phyloP scores from a whole-genome alignment of 2,113 vertebrate genomes.

The Turdus rufiventris region DNA sequence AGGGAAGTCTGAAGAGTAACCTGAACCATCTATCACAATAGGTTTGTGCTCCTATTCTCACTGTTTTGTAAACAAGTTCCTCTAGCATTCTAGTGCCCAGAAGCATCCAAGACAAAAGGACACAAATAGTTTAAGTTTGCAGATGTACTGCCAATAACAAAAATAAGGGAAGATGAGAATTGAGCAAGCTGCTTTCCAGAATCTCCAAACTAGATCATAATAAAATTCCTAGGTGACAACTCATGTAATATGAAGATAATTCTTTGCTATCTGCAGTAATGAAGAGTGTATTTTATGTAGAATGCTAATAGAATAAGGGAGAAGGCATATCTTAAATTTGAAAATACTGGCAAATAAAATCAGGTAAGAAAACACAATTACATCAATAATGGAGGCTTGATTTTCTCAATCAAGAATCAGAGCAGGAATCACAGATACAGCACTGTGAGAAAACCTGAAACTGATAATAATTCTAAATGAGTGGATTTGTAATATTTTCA shows the following conservation, averaged over 20 bases:
- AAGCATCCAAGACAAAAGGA: conserved; percentile 56
- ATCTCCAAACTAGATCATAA: conserved; percentile 36
- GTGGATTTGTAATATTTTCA: neutral
- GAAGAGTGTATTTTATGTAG: conserved; percentile 19
- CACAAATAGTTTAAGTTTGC: conserved; percentile 27
- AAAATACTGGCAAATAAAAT: neutral
- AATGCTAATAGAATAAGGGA: conserved; percentile 41
- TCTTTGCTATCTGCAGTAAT: conserved; percentile 36
- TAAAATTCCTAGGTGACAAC: conserved; percentile 56
- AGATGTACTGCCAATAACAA: conserved; percentile 16
- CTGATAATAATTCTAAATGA: neutral
- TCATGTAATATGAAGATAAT: conserved; percentile 39
- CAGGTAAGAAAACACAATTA: neutral
- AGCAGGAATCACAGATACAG: neutral
- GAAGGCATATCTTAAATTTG: conserved; percentile 3
- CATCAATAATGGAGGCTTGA: neutral
- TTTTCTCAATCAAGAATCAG: neutral
- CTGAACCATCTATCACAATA: conserved; percentile 55
- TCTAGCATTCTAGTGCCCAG: conserved; percentile 33
- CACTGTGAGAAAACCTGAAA: neutral
- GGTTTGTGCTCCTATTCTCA: conserved; percentile 54
- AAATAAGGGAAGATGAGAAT: neutral
- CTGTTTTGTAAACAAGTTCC: conserved; percentile 32
- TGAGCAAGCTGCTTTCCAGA: conserved; percentile 28
- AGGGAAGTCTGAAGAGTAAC: conserved; percentile 54